Base-by-base conservation (phyloP, 2,888 invertebrate genomes). In the Tenthredo mesomela region DNA sequence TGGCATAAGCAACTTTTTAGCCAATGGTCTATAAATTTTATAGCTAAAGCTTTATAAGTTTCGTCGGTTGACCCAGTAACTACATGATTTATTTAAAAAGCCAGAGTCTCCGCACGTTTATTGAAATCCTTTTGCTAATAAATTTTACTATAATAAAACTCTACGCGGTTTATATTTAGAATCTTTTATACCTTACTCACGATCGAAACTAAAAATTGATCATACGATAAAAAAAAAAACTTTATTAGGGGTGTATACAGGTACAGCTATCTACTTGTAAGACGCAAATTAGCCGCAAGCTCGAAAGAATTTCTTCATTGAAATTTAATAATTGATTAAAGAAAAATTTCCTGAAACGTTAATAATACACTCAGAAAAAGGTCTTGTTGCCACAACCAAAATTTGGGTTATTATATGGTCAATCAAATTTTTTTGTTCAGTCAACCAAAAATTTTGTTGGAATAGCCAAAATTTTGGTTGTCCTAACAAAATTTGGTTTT, bases 1-100 rank as follows among this genome's bases (percentile, higher is more conserved):
- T 40, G 37, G 40, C 10, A 80, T 80, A 40, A 61, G 61, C 25
- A 37, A 61, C n/a, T 80, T 80, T 61, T 80, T 80, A 61, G 37
- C 61, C 61, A 21, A 58, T 50, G 37, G 12, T 80, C 40, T 40
- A 80, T 58, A 80, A 80, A 80, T 61, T 80, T 61, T 40, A 21
- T 37, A 40, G 61, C 29, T 40, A 9, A 61, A 40, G 21, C 21
- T 80, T 80, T n/a, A n/a, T n/a, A 40, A 80, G 25, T 80, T 40
- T 61, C 61, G 40, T 29, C 50, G 78, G 33, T 58, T 61, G 78
- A 78, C 78, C 78, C 37, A 78, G 61, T 78, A 58, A 78, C 18
- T 10, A 54, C 1, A 29, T 78, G 58, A 78, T 58, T 78, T 61
- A 78, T 77, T 29, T 61, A 58, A 78, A 37, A 33, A 33, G 6